Evolutionary conservation across 2,113 vertebrate species (phyloP), one percentile per base, ranked within the genome.

Genomic region (Leptosomus discolor): DNA sequence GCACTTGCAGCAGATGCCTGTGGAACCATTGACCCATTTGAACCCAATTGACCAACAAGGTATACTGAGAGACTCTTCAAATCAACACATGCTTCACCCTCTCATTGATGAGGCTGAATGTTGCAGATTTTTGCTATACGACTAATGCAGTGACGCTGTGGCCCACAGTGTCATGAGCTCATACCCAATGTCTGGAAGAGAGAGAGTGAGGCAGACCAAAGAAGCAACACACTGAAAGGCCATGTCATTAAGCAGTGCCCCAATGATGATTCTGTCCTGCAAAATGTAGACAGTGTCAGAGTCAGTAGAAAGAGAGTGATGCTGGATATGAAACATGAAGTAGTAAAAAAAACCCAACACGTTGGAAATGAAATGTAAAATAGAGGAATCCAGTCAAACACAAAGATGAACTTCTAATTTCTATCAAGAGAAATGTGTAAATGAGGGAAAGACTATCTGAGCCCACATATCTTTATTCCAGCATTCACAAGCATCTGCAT

Each of bases 391-490:
- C 29, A 89, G 37, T 54, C 63, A 89, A 90, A 96, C 51, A 54
- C 37, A 75, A 70, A 80, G 56, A 87, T 70, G 11, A 87, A 89
- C 92, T 92, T 77, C 65, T 87, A 77, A 92, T 94, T 96, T 92
- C 57, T 79, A 51, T 61, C 41, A 87, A 74, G 68, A 96, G 39
- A 75, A 92, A 90, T 69, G 39, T 74, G 27, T 69, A 94, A 93
- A 94, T 89, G 74, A 90, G 57, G 22, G n/a, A 84, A 91, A 85
- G 64, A 61, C 60, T 79, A 80, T 83, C 70, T 88, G 41, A 95
- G 63, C 53, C 15, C 53, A 85, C 74, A 56, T 69, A 65, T 90
- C 61, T 87, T 80, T 88, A 92, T 83, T 91, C 54, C 65, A 71
- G 41, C 2, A 2, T 80, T 92, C 78, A 64, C 37, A 60, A 61